Evolutionary conservation across 2,113 vertebrate genomes (phyloP), one percentile per base, ranked within the genome.

Genomic region (Fregata magnificens): DNA sequence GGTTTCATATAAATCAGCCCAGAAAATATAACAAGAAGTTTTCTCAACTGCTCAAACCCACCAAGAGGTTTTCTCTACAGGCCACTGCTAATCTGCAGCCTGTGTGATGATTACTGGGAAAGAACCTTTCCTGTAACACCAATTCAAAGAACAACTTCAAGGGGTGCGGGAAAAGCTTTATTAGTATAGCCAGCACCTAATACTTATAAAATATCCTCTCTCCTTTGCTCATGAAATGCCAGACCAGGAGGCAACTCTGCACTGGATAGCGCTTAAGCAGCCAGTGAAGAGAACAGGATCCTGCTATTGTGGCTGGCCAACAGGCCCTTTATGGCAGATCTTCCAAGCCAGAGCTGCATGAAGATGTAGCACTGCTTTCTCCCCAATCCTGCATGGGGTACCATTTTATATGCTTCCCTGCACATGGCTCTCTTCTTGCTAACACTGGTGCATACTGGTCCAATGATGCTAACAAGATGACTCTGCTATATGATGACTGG

Each of bases 381-480:
- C 19, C 66, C 58, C 38, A 50, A 77, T 31, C n/a, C 47, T 26
- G 34, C 12, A 28, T 1, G 0, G 16, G 53, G 29, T 24, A 21
- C 9, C 6, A 11, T 6, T 44, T 21, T 4, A 21, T 10, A 15
- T 0, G 10, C 22, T 28, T 21, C 63, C 58, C 26, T 31, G 45
- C 31, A 6, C 13, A 0, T 2, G 29, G 50, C 22, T 52, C 20
- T 49, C 34, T 25, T 61, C 50, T 40, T 26, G 34, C n/a, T 25
- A 38, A 21, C 34, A 26, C 28, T 5, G 36, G 18, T 5, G 17
- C 7, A 4, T 6, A 21, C 36, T 38, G n/a, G 59, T 34, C 45
- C 76, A 38, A 3, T 0, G 3, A 21, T 3, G 59, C 44, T 19
- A 45, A 8, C 0, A 10, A 25, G 61, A 16, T 16, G 44, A 11